phyloP scores from a whole-genome alignment of 2,113 vertebrate genomes.

The Rostratula benghalensis region DNA sequence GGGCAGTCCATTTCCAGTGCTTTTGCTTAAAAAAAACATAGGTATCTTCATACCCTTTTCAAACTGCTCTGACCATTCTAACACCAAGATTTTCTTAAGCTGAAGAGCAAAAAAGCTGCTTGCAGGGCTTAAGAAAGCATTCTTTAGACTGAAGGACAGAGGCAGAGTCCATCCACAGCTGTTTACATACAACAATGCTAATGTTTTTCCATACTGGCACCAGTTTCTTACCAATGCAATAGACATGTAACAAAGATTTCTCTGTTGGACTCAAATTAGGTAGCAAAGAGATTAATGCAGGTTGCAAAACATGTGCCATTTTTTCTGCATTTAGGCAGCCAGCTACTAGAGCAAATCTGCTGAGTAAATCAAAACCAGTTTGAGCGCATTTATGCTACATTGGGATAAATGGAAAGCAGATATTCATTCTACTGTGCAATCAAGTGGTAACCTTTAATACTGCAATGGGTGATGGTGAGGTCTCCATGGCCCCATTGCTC shows the following conservation, averaged over 20 bases:
- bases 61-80: neutral
- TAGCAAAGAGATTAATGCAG: neutral
- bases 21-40: neutral
- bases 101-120: neutral
- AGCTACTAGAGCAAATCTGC: neutral
- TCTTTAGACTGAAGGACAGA: neutral
- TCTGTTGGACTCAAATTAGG: neutral
- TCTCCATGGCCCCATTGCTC: neutral
- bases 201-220: neutral
- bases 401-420: neutral
- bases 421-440: neutral
- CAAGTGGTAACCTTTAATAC: neutral
- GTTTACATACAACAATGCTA: neutral
- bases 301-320: neutral
- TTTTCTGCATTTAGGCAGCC: neutral
- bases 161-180: neutral
- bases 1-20: neutral
- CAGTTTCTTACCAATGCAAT: neutral
- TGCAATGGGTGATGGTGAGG: neutral
- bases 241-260: neutral
- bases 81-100: neutral
- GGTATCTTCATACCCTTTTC: neutral
- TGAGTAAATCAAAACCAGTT: neutral
- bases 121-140: neutral
- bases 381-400: neutral